Evolutionary conservation across 2,888 invertebrate species (phyloP), one percentile per base, ranked within the genome.

Genomic region (Fragum sueziense): DNA sequence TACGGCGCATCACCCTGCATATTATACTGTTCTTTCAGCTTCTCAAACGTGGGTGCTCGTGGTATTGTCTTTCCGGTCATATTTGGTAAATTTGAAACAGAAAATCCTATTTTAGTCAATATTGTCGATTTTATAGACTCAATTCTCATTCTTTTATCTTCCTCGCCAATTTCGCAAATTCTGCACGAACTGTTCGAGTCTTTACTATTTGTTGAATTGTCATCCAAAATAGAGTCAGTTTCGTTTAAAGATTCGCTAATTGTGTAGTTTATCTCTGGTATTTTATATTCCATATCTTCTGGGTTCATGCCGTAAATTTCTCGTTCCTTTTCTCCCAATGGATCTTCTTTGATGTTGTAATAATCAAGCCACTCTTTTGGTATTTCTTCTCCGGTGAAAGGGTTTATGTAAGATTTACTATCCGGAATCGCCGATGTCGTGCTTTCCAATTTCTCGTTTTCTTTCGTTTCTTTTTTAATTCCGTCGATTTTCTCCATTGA

Each of bases 41-140:
- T 82, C 9, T 85, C 79, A 74, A 88, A 76, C 4, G 87, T 85
- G 17, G 90, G 90, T 4, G 87, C 77, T 70, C 86, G 85, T 25
- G 90, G 90, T 37, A 89, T 80, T 20, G 74, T 78, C 71, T 84
- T 79, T 14, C 85, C 86, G 0, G 90, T 88, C 76, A 87, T 83
- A 73, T 90, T 89, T 3, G 90, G 90, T 72, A 87, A 77, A 41
- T 79, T 69, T n/a, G 67, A 57, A 61, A 51, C 77, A 14, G 74
- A 82, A 62, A 88, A 85, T 74, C 86, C 86, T n/a, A 88, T 70
- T 75, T 83, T 85, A 34, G 79, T 82, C 51, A 88, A 81, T 71
- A 88, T 88, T 33, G 82, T 77, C 22, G 77, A 74, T 75, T 87
- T 86, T 47, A 88, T 84, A 22, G 75, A 41, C 51, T 79, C 77